Conservation (phyloP, 2,888 invertebrate genomes). For the Stenodera caucasica region DNA sequence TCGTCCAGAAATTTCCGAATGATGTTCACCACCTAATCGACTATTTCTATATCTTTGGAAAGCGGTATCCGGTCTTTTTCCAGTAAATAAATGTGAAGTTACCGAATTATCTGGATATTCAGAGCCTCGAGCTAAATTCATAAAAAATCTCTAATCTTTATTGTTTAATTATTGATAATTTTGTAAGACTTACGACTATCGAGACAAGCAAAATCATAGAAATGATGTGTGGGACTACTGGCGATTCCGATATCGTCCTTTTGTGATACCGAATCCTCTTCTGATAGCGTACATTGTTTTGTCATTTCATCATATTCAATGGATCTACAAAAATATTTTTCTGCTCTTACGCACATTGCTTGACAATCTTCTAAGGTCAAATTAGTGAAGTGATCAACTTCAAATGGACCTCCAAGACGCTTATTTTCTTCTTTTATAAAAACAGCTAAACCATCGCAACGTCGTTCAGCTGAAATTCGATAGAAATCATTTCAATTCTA, state of each 20-base stretch:
- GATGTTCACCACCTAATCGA: conserved; percentile 83
- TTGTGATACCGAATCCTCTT: conserved; percentile 88
- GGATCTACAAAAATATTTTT: conserved; percentile 87
- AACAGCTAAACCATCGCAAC: conserved; percentile 84
- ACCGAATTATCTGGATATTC: conserved; percentile 88
- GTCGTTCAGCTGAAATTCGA: conserved; percentile 69
- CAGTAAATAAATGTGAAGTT: conserved; percentile 81
- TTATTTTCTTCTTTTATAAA: conserved; percentile 91
- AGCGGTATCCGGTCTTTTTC: conserved; percentile 80
- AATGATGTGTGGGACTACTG: conserved; percentile 82
- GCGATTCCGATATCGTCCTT: conserved; percentile 85
- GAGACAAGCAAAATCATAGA: conserved; percentile 86
- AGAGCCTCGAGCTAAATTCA: conserved; percentile 76
- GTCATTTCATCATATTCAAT: conserved; percentile 88
- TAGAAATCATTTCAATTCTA: conserved; percentile 1
- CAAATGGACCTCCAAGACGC: conserved; percentile 83
- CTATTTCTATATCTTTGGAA: conserved; percentile 87
- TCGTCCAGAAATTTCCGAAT: conserved; percentile 85
- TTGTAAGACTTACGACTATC: conserved; percentile 79
- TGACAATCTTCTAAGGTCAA: conserved; percentile 87
- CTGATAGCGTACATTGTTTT: conserved; percentile 83
- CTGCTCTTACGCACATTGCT: conserved; percentile 81
- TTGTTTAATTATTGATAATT: background rate
- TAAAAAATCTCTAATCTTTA: background rate
- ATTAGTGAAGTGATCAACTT: conserved; percentile 84